These are phyloP conservation scores for Byasa hedistus DNA, from an alignment of 2,888 invertebrate species.

Conservation along the genomic window DNA sequence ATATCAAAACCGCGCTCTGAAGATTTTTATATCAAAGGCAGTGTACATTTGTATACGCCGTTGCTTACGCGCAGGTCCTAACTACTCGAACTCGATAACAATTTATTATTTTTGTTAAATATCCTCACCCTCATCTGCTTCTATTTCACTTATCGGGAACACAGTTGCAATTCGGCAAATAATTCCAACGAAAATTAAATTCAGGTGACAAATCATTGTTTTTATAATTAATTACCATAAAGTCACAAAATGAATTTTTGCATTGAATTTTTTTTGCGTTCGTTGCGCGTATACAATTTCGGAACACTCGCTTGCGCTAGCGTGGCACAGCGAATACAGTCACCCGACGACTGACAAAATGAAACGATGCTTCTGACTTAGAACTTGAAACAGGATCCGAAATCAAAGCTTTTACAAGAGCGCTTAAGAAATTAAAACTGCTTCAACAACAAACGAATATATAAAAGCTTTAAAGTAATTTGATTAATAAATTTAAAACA, in stretches of 20 bases:
- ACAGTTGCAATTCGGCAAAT: conserved; percentile 62
- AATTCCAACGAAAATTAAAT: conserved; percentile 60
- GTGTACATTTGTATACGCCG: too few species aligned
- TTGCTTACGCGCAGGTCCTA: not conserved
- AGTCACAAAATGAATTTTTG: conserved; percentile 17
- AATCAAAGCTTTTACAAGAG: conserved; percentile 44
- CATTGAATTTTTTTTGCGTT: not conserved
- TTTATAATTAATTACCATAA: conserved; percentile 4
- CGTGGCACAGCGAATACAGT: conserved; percentile 29
- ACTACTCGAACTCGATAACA: not conserved
- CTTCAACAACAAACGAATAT: conserved; percentile 42
- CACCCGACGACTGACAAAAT: conserved; percentile 43
- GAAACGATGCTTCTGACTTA: conserved; percentile 35
- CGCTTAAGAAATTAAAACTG: conserved; percentile 42
- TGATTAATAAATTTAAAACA: not conserved
- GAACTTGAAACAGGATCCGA: conserved; percentile 29
- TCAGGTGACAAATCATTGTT: conserved; percentile 48
- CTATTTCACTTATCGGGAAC: conserved; percentile 65
- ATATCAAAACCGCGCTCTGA: too few species aligned
- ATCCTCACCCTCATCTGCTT: conserved; percentile 65
- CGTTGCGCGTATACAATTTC: conserved; percentile 5
- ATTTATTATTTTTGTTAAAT: not conserved
- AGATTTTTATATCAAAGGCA: too few species aligned
- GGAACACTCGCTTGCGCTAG: conserved; percentile 18
- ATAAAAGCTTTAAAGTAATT: conserved; percentile 17